A percentile compares a stretch with the other conserved stretches of the same genome.
phyloP scores from a whole-genome alignment of 2,113 vertebrate genomes.

The Myrmecobius fasciatus region DNA sequence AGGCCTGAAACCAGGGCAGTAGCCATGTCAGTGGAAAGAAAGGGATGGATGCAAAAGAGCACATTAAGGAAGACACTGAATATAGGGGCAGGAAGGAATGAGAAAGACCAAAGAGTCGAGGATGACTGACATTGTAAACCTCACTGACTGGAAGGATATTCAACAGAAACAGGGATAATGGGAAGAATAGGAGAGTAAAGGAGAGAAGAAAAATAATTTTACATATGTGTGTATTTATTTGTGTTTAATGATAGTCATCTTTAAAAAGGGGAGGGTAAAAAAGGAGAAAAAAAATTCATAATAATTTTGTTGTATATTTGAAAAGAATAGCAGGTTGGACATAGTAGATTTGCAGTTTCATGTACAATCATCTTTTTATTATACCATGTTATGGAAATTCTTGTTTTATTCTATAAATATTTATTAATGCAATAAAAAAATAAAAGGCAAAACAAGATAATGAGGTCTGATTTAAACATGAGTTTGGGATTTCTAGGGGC shows the following conservation, averaged over 20 bases:
- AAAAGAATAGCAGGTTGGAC: too few relatives aligned
- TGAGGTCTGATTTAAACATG: background rate
- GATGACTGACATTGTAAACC: background rate
- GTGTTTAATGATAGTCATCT: too few relatives aligned
- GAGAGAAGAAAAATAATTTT: background rate
- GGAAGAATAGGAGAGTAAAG: background rate
- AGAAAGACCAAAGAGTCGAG: background rate
- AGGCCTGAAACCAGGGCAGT: background rate
- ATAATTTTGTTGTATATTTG: too few relatives aligned
- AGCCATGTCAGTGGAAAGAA: background rate
- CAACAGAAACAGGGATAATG: background rate
- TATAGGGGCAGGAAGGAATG: background rate
- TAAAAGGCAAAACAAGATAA: background rate
- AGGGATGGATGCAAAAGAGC: background rate
- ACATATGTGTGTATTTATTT: too few relatives aligned
- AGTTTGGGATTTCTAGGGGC: background rate
- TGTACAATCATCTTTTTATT: too few relatives aligned
- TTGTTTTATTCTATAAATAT: too few relatives aligned
- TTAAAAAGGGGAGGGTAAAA: too few relatives aligned
- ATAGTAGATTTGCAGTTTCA: too few relatives aligned
- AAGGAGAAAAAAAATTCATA: too few relatives aligned
- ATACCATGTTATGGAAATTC: too few relatives aligned
- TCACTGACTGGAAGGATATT: background rate
- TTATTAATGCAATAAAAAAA: too few relatives aligned
- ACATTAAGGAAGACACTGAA: background rate